A percentile compares a stretch with the other conserved stretches of the same genome.
These are phyloP conservation scores for Chromoteleia sp. DNA, from an alignment of 2,888 invertebrate species.

Conservation along the genomic window DNA sequence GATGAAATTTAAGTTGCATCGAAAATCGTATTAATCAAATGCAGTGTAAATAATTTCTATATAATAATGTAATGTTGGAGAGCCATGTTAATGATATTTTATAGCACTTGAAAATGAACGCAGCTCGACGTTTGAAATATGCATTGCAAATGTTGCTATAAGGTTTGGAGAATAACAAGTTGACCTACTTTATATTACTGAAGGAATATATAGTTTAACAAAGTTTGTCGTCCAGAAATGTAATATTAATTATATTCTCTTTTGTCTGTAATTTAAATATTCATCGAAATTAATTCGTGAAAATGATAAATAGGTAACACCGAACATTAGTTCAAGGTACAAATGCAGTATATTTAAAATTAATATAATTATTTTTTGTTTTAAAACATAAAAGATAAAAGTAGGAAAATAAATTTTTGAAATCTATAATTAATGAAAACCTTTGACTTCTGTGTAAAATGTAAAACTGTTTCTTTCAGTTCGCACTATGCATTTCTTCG, in stretches of 20 bases:
- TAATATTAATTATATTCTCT: slow-evolving; percentile 17
- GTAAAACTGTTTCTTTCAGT: too few relatives aligned
- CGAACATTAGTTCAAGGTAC: too few relatives aligned
- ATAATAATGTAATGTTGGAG: slow-evolving; percentile 3
- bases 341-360: too few relatives aligned
- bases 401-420: too few relatives aligned
- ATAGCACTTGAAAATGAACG: slow-evolving; percentile 16
- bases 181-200: slow-evolving; percentile 28
- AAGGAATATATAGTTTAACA: slow-evolving; percentile 25
- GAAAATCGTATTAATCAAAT: not conserved
- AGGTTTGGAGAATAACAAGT: slow-evolving; percentile 14
- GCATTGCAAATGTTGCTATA: slow-evolving; percentile 24
- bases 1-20: not conserved
- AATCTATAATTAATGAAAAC: too few relatives aligned
- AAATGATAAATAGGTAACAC: not conserved
- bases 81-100: slow-evolving; percentile 9
- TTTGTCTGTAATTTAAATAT: slow-evolving; percentile 1
- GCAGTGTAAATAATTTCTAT: slow-evolving; percentile 7
- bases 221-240: slow-evolving; percentile 2
- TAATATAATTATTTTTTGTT: too few relatives aligned
- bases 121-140: slow-evolving; percentile 14
- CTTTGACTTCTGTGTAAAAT: too few relatives aligned
- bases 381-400: too few relatives aligned
- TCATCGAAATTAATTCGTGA: slow-evolving; percentile 15
- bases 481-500: too few relatives aligned